Evolutionary conservation across 1,140 invertebrate genomes (phyloP).

Genomic region (Drosophila elegans): DNA sequence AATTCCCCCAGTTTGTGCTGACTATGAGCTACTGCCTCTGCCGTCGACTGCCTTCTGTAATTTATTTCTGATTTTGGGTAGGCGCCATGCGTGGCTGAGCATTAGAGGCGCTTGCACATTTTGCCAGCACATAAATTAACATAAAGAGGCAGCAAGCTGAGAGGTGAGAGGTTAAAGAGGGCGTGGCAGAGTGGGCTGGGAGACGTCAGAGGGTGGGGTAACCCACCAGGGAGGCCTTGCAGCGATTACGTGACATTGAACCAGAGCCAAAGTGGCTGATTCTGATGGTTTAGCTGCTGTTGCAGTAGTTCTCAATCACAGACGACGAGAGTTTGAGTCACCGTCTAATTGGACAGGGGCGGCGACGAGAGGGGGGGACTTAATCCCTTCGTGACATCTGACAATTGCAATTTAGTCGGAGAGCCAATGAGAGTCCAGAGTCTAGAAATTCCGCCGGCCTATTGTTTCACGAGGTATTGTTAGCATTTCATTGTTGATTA

Average conservation of each 20-base stretch:
- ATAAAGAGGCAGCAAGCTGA: constrained; percentile 64
- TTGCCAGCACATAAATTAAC: constrained; percentile 82
- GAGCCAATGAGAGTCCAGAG: constrained; percentile 13
- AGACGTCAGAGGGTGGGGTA: neutral
- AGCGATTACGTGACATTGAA: constrained; percentile 80
- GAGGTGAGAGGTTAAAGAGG: constrained; percentile 7
- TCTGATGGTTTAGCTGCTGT: constrained; percentile 14
- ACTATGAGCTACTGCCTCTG: constrained; percentile 64
- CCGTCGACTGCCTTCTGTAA: constrained; percentile 49
- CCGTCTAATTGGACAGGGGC: constrained; percentile 7
- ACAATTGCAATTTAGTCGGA: constrained; percentile 49
- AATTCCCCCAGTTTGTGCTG: constrained; percentile 45
- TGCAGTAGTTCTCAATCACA: constrained; percentile 65
- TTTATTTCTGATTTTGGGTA: constrained; percentile 79
- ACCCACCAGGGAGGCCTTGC: constrained; percentile 51
- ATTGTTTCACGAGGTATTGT: constrained; percentile 37
- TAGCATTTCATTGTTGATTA: constrained; percentile 32
- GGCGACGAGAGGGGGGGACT: neutral
- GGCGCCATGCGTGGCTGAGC: constrained; percentile 78
- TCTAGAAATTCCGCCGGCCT: constrained; percentile 12
- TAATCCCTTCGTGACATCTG: constrained; percentile 63
- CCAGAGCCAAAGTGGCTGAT: constrained; percentile 61
- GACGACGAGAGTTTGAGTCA: constrained; percentile 37
- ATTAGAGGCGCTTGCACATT: constrained; percentile 78
- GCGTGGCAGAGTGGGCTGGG: constrained; percentile 1